Evolutionary conservation across 2,797 vertebrate species (phyloP).

Genomic region (Darevskia mixta): DNA sequence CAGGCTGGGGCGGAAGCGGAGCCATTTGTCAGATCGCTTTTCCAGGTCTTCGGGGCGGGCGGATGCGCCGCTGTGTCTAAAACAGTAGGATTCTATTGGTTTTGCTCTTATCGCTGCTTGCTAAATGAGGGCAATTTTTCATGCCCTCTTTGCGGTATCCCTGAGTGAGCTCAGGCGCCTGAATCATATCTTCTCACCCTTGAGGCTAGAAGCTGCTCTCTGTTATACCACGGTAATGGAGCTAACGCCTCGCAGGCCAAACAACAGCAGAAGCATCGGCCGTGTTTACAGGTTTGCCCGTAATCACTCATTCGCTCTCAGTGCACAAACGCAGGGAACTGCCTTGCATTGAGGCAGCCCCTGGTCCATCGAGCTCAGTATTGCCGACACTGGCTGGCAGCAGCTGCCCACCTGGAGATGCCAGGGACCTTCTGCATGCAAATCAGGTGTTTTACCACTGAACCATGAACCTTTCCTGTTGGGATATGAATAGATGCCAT

Average conservation of each 20-base stretch:
- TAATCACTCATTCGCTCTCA: not conserved
- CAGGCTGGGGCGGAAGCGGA: constrained; percentile 35
- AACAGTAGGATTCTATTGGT: not conserved
- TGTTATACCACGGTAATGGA: not conserved
- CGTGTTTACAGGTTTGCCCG: not conserved
- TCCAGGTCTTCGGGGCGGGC: constrained; percentile 37
- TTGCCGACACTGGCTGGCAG: not conserved
- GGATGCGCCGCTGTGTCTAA: constrained; percentile 22
- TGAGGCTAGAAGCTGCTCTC: accelerated
- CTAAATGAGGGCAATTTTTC: constrained; percentile 58
- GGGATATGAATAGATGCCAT: too few species aligned
- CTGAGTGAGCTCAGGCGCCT: not conserved
- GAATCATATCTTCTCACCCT: not conserved
- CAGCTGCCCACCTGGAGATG: too few species aligned
- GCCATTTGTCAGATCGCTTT: constrained; percentile 49
- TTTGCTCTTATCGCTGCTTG: constrained; percentile 14
- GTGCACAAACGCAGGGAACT: too few species aligned
- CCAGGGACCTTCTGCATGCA: too few species aligned
- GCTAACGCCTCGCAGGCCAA: not conserved
- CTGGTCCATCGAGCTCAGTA: too few species aligned
- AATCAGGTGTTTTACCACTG: too few species aligned
- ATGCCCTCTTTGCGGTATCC: not conserved
- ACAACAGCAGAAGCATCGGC: not conserved
- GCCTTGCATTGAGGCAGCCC: not conserved
- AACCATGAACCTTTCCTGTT: too few species aligned